Conservation (phyloP, 2,888 invertebrate species). For the Drosophila anomelani region DNA sequence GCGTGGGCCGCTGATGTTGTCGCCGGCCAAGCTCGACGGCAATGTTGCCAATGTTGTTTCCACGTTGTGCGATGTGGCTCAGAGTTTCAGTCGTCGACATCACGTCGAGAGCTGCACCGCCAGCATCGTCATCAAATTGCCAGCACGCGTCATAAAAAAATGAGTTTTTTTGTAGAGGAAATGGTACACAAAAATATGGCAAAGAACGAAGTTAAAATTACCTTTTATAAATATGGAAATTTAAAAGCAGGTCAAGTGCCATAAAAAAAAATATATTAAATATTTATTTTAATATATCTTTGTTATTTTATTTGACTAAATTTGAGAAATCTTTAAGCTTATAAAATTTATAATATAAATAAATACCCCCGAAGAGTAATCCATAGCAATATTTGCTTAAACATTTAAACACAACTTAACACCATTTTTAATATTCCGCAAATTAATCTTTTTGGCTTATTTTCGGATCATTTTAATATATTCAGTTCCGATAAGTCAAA, state of each 20-base stretch:
- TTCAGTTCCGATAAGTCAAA: neutral
- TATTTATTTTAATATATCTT: neutral
- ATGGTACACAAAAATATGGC: constrained; percentile 3
- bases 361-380: neutral
- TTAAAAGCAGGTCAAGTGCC: neutral
- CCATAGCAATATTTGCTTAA: neutral
- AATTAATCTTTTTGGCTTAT: neutral
- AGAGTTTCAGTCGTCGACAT: constrained; percentile 18
- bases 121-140: constrained; percentile 61
- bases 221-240: constrained; percentile 27
- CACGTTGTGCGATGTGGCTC: constrained; percentile 12
- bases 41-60: constrained; percentile 43
- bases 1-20: constrained; percentile 52
- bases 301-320: neutral
- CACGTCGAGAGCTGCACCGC: constrained; percentile 26
- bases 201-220: constrained; percentile 19
- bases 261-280: neutral
- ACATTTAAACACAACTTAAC: constrained; percentile 1
- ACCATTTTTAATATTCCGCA: neutral
- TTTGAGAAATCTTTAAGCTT: neutral
- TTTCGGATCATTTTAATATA: neutral
- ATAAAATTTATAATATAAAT: too few relatives aligned
- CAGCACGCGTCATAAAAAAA: constrained; percentile 68
- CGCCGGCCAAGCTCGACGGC: constrained; percentile 16
- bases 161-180: constrained; percentile 17